A percentile compares a stretch with the other conserved stretches of the same genome.
phyloP scores from a whole-genome alignment of 2,797 vertebrate species.

The Petrocephalus schoutedeni region DNA sequence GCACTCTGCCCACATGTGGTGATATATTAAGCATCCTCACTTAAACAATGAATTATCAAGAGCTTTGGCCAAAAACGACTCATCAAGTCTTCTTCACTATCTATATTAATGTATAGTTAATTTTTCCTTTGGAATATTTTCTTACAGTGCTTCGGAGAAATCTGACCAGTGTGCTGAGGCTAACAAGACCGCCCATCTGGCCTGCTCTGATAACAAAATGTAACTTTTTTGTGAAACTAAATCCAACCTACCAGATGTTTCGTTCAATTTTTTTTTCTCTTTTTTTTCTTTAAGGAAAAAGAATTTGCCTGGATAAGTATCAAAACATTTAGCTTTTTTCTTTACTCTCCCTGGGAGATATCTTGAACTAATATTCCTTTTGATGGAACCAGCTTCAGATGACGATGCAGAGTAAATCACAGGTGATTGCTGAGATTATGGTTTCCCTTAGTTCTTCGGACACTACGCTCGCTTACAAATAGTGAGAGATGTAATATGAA shows the following conservation, averaged over 20 bases:
- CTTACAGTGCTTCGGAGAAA: not conserved
- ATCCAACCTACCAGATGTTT: not conserved
- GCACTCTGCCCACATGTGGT: conserved; percentile 70
- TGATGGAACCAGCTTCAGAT: not conserved
- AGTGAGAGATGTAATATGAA: not conserved
- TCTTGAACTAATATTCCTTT: not conserved
- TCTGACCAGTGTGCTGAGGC: not conserved
- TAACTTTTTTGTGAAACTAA: not conserved
- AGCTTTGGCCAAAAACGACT: conserved; percentile 58
- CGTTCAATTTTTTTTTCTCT: not conserved
- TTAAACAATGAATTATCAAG: conserved; percentile 60
- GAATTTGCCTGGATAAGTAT: not conserved
- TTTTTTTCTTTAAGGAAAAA: not conserved
- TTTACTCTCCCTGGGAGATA: not conserved
- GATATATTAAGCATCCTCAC: conserved; percentile 66
- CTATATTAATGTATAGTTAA: conserved; percentile 68
- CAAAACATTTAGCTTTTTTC: not conserved
- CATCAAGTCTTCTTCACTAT: conserved; percentile 65
- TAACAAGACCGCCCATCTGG: not conserved
- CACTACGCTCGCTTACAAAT: conserved; percentile 6
- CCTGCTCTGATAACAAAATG: not conserved
- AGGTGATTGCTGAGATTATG: not conserved
- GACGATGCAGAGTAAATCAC: not conserved
- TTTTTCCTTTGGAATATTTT: conserved; percentile 31
- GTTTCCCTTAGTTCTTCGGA: not conserved